phyloP scores from a whole-genome alignment of 2,888 invertebrate species.

The Tenthredo mesomela region DNA sequence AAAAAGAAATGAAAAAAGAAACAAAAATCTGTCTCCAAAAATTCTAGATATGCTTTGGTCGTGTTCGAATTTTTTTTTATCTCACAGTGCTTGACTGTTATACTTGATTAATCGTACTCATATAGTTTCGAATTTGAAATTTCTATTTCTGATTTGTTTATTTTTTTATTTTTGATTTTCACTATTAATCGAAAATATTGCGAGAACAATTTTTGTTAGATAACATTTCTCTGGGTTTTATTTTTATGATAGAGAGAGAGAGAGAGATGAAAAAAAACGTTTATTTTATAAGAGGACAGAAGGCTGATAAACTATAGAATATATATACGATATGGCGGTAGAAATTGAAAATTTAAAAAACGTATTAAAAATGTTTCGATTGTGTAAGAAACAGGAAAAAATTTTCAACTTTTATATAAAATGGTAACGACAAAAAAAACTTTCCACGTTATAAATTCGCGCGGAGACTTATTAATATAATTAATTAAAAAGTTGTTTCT shows the following conservation, averaged over 20 bases:
- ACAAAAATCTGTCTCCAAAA: not conserved
- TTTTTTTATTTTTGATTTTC: not conserved
- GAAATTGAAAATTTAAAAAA: constrained; percentile 2
- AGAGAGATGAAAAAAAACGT: not conserved
- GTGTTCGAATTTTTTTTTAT: not conserved
- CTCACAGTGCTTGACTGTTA: not conserved
- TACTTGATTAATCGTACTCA: not conserved
- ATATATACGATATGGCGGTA: constrained; percentile 6
- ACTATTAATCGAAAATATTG: not conserved
- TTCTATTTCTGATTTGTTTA: not conserved
- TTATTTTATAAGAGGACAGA: not conserved
- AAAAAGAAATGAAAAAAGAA: not conserved
- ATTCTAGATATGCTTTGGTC: not conserved
- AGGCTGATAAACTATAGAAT: not conserved
- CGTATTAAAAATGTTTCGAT: not conserved
- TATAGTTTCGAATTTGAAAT: not conserved
- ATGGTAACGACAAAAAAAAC: constrained; percentile 3
- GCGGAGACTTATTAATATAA: not conserved
- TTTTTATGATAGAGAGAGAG: not conserved
- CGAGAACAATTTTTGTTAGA: not conserved
- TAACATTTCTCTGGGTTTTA: not conserved
- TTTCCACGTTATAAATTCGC: not conserved
- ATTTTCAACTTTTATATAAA: not conserved
- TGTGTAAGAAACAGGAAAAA: not conserved
- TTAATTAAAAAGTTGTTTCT: not conserved